Percentiles rank a stretch among this genome's conserved stretches.
Conservation (phyloP, 2,113 vertebrate species). For the Gymnorhina tibicen region DNA sequence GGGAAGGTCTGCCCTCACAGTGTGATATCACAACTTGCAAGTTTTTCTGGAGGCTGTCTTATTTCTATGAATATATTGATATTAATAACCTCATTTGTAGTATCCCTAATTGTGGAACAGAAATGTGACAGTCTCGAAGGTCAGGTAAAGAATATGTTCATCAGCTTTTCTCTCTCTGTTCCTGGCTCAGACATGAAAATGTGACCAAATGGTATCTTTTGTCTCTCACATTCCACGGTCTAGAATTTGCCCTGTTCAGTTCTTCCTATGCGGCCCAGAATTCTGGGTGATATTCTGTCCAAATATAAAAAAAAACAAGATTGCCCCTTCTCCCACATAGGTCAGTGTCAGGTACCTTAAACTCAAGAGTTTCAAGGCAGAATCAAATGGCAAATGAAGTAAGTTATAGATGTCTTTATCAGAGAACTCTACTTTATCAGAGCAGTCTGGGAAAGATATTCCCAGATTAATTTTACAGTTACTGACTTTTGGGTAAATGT, state of each 20-base stretch:
- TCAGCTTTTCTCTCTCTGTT: neutral
- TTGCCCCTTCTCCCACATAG: neutral
- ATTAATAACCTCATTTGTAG: neutral
- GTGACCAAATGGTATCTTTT: neutral
- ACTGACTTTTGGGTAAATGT: neutral
- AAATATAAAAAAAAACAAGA: neutral
- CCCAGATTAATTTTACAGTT: neutral
- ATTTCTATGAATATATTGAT: neutral
- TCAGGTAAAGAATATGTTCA: neutral
- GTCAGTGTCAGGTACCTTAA: neutral
- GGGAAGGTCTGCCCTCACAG: neutral
- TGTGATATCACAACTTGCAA: neutral
- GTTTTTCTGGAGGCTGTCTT: neutral
- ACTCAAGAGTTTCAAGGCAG: neutral
- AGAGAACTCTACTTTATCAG: neutral
- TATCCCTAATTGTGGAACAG: neutral
- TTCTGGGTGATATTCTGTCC: neutral
- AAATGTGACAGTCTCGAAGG: neutral
- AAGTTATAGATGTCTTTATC: neutral
- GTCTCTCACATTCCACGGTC: neutral
- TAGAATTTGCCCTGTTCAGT: neutral
- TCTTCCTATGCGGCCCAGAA: neutral
- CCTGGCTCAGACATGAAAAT: neutral
- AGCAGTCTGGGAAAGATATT: too few species aligned
- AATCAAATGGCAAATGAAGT: neutral